These are phyloP conservation scores for Chelonoidis abingdonii DNA, from an alignment of 2,113 vertebrate genomes.

Conservation along the genomic window DNA sequence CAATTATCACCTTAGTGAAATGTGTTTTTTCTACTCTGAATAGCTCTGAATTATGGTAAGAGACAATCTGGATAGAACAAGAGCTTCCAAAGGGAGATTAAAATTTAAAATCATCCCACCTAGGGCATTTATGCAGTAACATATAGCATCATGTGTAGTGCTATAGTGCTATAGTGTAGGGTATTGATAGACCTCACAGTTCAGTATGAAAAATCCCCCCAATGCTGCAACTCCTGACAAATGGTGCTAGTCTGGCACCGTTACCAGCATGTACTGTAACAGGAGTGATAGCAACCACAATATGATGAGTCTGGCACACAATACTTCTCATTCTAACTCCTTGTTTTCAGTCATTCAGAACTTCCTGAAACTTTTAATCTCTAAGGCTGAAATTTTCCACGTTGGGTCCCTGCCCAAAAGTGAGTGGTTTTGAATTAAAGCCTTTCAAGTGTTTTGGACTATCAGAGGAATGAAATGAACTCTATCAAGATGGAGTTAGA, in stretches of 20 bases:
- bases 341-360: not conserved
- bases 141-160: not conserved
- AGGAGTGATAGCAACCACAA: not conserved
- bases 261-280: not conserved
- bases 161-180: not conserved
- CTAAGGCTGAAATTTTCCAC: not conserved
- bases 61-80: not conserved
- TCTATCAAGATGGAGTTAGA: not conserved
- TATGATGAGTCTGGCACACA: not conserved
- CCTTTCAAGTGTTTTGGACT: not conserved
- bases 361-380: not conserved
- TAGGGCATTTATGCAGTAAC: not conserved
- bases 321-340: not conserved
- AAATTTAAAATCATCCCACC: not conserved
- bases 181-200: not conserved
- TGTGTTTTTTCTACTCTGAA: not conserved
- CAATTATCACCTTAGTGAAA: not conserved
- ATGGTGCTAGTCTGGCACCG: not conserved
- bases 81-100: not conserved
- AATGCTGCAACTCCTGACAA: not conserved
- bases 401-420: accelerated
- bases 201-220: not conserved
- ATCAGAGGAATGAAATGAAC: not conserved
- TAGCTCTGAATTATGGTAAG: not conserved
- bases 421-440: not conserved